These are phyloP conservation scores for Lycocerus yunnanus DNA, from an alignment of 2,888 invertebrate genomes.

Conservation along the genomic window DNA sequence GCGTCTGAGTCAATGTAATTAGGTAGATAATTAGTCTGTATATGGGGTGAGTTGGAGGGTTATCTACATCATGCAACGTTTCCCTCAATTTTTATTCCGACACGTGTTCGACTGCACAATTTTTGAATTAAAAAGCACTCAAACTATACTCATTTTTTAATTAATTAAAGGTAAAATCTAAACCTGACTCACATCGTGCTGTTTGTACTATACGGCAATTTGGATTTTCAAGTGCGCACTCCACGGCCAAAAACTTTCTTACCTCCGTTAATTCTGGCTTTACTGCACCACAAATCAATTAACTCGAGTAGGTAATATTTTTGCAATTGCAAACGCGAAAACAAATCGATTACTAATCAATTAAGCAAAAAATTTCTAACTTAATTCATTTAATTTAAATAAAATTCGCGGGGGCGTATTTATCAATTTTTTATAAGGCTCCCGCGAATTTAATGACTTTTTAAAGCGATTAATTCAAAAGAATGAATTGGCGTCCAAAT, in stretches of 20 bases:
- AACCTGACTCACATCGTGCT: not conserved
- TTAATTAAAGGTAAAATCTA: not conserved
- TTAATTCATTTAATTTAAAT: not conserved
- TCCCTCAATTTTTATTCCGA: slow-evolving; percentile 17
- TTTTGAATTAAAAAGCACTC: slow-evolving; percentile 16
- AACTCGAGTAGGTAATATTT: not conserved
- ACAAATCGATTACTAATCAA: not conserved
- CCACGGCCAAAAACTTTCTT: not conserved
- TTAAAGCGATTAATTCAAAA: not conserved
- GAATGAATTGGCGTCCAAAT: too few species aligned
- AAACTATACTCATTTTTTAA: not conserved
- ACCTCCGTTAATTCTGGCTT: not conserved
- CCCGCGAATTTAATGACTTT: too few species aligned
- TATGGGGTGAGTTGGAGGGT: slow-evolving; percentile 27
- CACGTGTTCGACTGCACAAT: slow-evolving; percentile 26
- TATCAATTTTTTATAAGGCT: not conserved
- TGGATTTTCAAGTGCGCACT: not conserved
- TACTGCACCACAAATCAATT: not conserved
- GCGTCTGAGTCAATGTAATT: slow-evolving; percentile 42
- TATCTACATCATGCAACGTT: slow-evolving; percentile 31
- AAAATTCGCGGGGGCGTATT: not conserved
- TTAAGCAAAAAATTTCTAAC: not conserved
- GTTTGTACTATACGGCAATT: not conserved
- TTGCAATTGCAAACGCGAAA: not conserved
- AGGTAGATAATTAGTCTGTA: slow-evolving; percentile 39